These are phyloP conservation scores for Parnassius glacialis DNA, from an alignment of 2,888 invertebrate genomes.

Conservation along the genomic window DNA sequence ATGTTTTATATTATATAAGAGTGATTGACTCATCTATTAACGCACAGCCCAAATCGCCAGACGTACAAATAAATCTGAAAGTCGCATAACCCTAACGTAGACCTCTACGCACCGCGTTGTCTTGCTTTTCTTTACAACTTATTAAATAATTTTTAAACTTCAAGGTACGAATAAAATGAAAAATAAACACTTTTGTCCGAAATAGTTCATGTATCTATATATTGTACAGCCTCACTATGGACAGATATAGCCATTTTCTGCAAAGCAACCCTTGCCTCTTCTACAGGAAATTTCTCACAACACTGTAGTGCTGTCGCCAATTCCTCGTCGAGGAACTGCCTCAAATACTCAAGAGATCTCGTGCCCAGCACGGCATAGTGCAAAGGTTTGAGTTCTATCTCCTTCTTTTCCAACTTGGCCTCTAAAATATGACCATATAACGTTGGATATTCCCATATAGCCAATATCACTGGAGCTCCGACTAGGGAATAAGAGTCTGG, in stretches of 20 bases:
- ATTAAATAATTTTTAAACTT: too few relatives aligned
- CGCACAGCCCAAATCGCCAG: too few relatives aligned
- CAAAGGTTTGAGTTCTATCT: slow-evolving; percentile 58
- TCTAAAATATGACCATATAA: slow-evolving; percentile 60
- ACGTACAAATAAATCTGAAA: too few relatives aligned
- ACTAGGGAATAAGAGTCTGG: slow-evolving; percentile 67
- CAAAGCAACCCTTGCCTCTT: slow-evolving; percentile 59
- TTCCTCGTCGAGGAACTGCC: slow-evolving; percentile 58
- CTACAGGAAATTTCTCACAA: slow-evolving; percentile 57
- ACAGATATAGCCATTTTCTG: slow-evolving; percentile 71
- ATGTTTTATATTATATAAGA: too few relatives aligned
- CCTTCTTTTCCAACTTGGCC: slow-evolving; percentile 52
- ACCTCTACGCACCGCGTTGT: too few relatives aligned
- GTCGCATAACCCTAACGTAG: too few relatives aligned
- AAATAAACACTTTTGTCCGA: too few relatives aligned
- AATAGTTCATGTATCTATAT: slow-evolving; percentile 54
- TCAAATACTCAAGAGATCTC: slow-evolving; percentile 62
- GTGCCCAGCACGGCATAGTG: slow-evolving; percentile 65
- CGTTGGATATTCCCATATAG: slow-evolving; percentile 69
- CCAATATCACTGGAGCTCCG: slow-evolving; percentile 61
- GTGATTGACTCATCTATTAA: too few relatives aligned
- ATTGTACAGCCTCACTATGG: slow-evolving; percentile 60
- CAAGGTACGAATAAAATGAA: too few relatives aligned
- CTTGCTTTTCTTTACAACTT: too few relatives aligned
- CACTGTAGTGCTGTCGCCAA: slow-evolving; percentile 55